Conservation (phyloP, 2,113 vertebrate genomes). For the Syngnathoides biaculeatus region DNA sequence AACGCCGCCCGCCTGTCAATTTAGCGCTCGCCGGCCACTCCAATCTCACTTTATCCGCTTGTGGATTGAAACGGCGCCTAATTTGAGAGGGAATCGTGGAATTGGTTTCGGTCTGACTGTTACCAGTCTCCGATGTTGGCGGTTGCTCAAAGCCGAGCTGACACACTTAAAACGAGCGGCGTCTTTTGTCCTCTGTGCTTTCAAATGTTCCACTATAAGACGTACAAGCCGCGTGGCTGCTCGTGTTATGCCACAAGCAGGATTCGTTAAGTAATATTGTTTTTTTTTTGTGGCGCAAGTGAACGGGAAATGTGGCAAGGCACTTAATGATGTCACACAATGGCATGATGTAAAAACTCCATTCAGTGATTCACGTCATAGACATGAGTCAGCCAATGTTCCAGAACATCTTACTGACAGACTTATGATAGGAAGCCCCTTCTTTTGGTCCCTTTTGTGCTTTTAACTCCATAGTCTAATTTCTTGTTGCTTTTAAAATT, state of each 20-base stretch:
- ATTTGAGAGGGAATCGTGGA: conserved; percentile 10
- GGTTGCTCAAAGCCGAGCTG: conserved; percentile 12
- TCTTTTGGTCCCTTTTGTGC: background rate
- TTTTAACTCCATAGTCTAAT: background rate
- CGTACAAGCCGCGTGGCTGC: background rate
- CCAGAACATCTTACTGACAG: background rate
- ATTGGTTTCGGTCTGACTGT: conserved; percentile 1
- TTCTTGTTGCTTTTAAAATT: too few relatives aligned
- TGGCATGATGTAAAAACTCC: background rate
- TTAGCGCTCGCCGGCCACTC: conserved; percentile 3
- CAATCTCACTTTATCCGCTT: conserved; percentile 38
- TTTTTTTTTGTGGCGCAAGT: background rate
- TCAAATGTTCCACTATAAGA: background rate
- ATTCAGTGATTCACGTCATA: background rate
- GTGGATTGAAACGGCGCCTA: background rate
- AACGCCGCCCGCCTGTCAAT: conserved; percentile 4
- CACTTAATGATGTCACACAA: background rate
- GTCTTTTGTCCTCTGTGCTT: conserved; percentile 29
- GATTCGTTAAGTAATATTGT: background rate
- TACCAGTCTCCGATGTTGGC: background rate
- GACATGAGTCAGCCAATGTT: background rate
- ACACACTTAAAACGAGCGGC: conserved; percentile 1
- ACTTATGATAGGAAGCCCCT: background rate
- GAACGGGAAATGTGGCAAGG: background rate
- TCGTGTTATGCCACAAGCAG: background rate